Base-by-base conservation (phyloP, 2,113 vertebrate genomes). In the Saguinus imperator region DNA sequence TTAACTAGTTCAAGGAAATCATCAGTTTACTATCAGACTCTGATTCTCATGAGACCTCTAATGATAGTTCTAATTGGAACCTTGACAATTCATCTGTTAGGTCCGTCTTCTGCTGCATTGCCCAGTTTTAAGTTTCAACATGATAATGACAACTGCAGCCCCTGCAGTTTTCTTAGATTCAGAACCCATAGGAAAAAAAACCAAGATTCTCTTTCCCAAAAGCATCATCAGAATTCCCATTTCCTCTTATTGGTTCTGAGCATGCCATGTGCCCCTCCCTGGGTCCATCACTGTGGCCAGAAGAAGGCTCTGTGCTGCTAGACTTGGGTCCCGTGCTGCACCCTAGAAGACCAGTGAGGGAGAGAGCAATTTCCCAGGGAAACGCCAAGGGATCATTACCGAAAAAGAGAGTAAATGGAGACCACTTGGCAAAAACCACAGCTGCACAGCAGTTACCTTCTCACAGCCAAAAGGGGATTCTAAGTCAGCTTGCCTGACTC, bases 141-240 rank as follows among this genome's bases (percentile, higher is more conserved):
- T 5, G 1, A 0, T 29, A 64, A 17, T 14, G 57, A 43, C 2
- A 89, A 58, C 27, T 10, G 1, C 11, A 37, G 5, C 17, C 8
- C 8, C 50, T 45, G 14, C 11, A 21, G 7, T 72, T 97, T 35
- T 57, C 25, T 87, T 83, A 66, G 50, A 89, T 82, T 76, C 32
- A 70, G 21, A 58, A 79, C 6, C 45, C 11, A 43, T 4, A 27
- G n/a, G 27, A 2, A 32, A 57, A 89, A 40, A 93, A 83, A 73
- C 11, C 17, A 4, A 61, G 48, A 75, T n/a, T 64, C 10, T 79
- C 23, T 7, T 68, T 75, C 9, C 40, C 16, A 57, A 66, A 72
- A 79, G 20, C 18, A 50, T 7, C 45, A n/a, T 37, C 40, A n/a
- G 82, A 96, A 73, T 57, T 23, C 35, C 35, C 13, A 18, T 48